Evolutionary conservation across 2,113 vertebrate genomes (phyloP).

Genomic region (Drymodes brunneopygia): DNA sequence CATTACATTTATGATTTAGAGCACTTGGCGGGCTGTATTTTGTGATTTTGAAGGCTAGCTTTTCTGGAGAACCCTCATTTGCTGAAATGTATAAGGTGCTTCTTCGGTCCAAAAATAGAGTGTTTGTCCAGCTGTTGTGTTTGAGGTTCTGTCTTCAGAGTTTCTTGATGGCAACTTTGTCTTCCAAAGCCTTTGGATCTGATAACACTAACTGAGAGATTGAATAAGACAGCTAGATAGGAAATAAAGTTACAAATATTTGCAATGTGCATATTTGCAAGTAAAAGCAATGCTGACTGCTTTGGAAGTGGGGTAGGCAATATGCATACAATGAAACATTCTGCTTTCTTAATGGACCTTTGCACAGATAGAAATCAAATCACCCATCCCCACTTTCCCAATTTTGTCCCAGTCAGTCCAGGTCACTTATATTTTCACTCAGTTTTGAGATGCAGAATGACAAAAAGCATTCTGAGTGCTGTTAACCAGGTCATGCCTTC

Average conservation of each 20-base stretch:
- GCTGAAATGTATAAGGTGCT: not conserved
- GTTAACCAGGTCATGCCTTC: not conserved
- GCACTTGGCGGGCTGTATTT: not conserved
- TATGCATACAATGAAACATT: constrained; percentile 23
- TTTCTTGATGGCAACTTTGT: not conserved
- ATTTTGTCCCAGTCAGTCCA: not conserved
- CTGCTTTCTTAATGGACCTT: constrained; percentile 16
- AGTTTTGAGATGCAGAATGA: not conserved
- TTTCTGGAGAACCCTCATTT: not conserved
- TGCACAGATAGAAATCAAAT: constrained; percentile 40
- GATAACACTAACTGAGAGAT: not conserved
- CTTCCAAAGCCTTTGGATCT: not conserved
- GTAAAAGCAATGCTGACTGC: not conserved
- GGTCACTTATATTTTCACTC: constrained; percentile 8
- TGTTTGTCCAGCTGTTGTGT: not conserved
- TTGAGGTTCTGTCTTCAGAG: not conserved
- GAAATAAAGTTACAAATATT: constrained; percentile 42
- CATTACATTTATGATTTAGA: not conserved
- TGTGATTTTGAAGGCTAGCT: not conserved
- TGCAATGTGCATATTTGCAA: not conserved
- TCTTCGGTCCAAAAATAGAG: not conserved
- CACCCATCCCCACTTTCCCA: not conserved
- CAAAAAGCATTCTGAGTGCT: not conserved
- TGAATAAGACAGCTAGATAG: not conserved
- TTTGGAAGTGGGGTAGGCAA: not conserved